Conservation (phyloP, 2,113 vertebrate species). For the Esox niger region DNA sequence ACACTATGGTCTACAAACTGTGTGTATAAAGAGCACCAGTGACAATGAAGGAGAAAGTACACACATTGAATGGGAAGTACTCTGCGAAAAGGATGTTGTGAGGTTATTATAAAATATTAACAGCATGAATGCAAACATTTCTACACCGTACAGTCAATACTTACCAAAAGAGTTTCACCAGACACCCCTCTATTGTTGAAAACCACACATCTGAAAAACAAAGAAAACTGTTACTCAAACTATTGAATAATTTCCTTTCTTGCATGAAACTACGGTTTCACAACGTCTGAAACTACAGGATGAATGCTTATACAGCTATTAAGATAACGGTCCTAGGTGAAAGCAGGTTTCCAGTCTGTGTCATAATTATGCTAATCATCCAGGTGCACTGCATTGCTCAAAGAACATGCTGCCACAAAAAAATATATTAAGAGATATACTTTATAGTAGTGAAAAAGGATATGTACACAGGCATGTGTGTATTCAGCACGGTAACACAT, state of each 20-base stretch:
- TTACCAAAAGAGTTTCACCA: conserved; percentile 94
- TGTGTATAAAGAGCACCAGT: too few species aligned
- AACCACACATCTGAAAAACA: conserved; percentile 88
- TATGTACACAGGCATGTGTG: neutral
- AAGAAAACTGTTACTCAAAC: conserved; percentile 34
- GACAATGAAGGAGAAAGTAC: too few species aligned
- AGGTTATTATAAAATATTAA: neutral
- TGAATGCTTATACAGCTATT: too few species aligned
- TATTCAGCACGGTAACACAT: too few species aligned
- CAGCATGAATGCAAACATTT: neutral
- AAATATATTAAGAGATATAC: too few species aligned
- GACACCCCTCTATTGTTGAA: conserved; percentile 83
- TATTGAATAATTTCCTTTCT: too few species aligned
- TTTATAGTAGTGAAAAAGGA: too few species aligned
- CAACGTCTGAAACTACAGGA: too few species aligned
- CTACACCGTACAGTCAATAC: conserved; percentile 37
- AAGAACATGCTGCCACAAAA: conserved; percentile 24
- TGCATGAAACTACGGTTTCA: too few species aligned
- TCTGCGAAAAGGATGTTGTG: neutral
- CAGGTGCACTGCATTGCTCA: neutral
- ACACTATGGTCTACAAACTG: too few species aligned
- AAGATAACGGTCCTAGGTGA: too few species aligned
- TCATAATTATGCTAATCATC: neutral
- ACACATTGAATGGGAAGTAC: neutral
- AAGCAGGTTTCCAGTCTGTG: neutral